Conservation (phyloP, 2,797 vertebrate genomes). For the Echiichthys vipera region DNA sequence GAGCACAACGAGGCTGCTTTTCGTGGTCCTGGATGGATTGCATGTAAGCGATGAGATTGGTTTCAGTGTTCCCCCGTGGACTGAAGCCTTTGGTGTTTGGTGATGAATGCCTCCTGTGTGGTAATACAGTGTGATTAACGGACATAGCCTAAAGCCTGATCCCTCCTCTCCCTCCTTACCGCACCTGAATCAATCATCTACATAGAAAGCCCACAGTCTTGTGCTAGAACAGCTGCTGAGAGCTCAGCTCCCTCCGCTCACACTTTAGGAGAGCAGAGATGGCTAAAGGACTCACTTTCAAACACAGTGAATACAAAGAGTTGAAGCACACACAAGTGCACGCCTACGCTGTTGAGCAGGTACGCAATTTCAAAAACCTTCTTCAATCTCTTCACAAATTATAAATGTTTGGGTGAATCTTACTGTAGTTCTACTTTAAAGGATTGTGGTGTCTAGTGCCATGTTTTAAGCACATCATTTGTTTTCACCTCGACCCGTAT, state of each 20-base stretch:
- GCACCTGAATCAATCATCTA: constrained; percentile 84
- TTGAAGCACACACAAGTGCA: constrained; percentile 5
- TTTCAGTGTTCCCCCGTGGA: constrained; percentile 80
- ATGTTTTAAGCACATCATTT: neutral
- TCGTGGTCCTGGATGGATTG: constrained; percentile 78
- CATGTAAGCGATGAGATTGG: constrained; percentile 78
- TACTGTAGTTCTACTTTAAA: neutral
- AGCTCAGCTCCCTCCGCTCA: constrained; percentile 51
- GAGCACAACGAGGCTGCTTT: constrained; percentile 69
- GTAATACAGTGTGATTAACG: constrained; percentile 85
- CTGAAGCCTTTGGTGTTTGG: constrained; percentile 81
- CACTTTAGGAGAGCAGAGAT: constrained; percentile 42
- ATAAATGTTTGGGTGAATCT: neutral
- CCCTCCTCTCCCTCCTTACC: constrained; percentile 69
- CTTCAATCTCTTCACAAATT: neutral
- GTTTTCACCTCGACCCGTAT: neutral
- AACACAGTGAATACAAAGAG: constrained; percentile 44
- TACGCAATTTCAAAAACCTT: constrained; percentile 7
- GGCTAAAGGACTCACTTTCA: constrained; percentile 45
- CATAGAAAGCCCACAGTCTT: constrained; percentile 76
- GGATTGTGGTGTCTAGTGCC: neutral
- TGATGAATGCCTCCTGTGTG: constrained; percentile 85
- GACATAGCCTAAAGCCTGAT: constrained; percentile 78
- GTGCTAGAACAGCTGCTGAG: constrained; percentile 64
- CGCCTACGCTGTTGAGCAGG: neutral